Conservation (phyloP, 2,113 vertebrate genomes). For the Eudorcas thomsonii region DNA sequence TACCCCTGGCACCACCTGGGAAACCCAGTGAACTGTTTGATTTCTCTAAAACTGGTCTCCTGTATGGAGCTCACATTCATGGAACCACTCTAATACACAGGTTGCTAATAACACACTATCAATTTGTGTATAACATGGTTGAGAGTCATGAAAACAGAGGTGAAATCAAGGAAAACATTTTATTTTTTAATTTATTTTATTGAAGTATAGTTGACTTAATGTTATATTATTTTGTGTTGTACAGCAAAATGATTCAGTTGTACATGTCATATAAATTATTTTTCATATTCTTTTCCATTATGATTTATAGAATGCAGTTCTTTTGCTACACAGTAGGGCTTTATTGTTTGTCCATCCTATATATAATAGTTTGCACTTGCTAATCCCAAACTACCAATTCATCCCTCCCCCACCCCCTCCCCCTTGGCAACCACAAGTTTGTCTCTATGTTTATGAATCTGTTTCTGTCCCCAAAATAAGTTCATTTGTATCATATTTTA, state of each 20-base stretch:
- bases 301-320: neutral
- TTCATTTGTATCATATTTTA: neutral
- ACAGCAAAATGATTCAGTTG: neutral
- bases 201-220: neutral
- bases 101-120: neutral
- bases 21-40: neutral
- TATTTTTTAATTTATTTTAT: neutral
- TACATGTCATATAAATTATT: neutral
- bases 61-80: neutral
- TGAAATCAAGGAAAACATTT: neutral
- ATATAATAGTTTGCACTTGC: neutral
- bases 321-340: neutral
- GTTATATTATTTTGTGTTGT: neutral
- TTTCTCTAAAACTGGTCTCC: neutral
- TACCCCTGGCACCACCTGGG: neutral
- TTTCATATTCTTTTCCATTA: neutral
- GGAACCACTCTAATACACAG: neutral
- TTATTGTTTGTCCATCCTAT: neutral
- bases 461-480: neutral
- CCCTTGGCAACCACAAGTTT: neutral
- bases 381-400: neutral
- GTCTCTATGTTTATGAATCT: neutral
- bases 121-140: neutral
- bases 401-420: neutral
- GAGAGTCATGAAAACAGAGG: neutral